Evolutionary conservation across 2,797 vertebrate species (phyloP).

Genomic region (Intellagama lesueurii): DNA sequence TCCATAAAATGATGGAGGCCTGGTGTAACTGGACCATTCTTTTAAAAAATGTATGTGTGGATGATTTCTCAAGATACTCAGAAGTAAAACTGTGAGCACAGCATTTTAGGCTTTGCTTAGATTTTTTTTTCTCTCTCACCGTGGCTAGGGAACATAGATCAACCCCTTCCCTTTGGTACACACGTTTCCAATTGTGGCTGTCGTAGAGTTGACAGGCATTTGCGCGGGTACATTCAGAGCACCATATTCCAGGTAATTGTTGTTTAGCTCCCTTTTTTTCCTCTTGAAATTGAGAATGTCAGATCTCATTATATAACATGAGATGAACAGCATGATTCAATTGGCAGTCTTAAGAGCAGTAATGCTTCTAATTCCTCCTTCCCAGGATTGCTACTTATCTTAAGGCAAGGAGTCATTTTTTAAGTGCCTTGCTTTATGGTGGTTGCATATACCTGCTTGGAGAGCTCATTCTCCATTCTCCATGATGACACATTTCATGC

Average conservation of each 20-base stretch:
- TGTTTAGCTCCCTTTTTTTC: background rate
- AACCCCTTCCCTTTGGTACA: background rate
- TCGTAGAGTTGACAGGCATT: slow-evolving; percentile 10
- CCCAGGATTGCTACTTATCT: slow-evolving; percentile 23
- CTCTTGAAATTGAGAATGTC: background rate
- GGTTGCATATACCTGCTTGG: background rate
- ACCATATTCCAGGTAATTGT: background rate
- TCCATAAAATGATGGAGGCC: background rate
- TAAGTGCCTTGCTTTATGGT: slow-evolving; percentile 16
- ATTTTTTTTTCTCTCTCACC: background rate
- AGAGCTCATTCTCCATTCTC: too few species aligned
- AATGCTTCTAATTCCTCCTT: background rate
- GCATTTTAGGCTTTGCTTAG: background rate
- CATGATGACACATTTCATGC: too few species aligned
- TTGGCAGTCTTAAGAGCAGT: background rate
- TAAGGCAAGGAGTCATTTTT: background rate
- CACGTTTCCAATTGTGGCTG: background rate
- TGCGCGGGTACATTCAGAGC: background rate
- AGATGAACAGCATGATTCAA: background rate
- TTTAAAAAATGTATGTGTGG: background rate
- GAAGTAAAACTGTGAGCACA: background rate
- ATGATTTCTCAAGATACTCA: background rate
- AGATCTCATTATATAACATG: background rate
- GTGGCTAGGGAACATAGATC: background rate
- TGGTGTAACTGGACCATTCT: slow-evolving; percentile 1